Evolutionary conservation across 2,888 invertebrate genomes (phyloP).

Genomic region (Metellina segmentata): DNA sequence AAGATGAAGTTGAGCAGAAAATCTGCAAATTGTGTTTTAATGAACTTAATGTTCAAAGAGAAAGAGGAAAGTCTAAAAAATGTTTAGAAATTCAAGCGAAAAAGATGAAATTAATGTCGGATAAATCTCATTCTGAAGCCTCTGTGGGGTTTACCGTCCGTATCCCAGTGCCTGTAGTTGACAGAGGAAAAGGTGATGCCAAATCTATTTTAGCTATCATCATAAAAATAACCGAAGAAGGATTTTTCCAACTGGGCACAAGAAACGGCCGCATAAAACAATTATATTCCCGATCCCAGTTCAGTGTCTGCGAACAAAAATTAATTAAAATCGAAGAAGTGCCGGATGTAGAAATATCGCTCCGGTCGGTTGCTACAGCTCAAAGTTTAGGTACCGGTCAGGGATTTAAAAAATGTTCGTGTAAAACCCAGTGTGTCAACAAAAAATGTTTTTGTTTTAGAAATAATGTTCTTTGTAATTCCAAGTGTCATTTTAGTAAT

Average conservation of each 20-base stretch:
- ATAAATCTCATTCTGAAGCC: no score
- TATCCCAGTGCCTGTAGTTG: constrained; percentile 65
- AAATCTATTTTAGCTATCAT: constrained; percentile 71
- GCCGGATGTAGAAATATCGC: constrained; percentile 66
- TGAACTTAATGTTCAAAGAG: no score
- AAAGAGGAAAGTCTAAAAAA: no score
- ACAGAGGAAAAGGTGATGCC: constrained; percentile 66
- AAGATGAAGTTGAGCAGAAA: no score
- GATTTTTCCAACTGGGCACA: no score
- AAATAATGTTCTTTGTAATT: background rate
- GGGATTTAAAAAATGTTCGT: constrained; percentile 70
- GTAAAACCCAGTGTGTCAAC: constrained; percentile 71
- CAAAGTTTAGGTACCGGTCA: constrained; percentile 70
- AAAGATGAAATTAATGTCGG: no score
- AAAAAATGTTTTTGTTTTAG: constrained; percentile 71
- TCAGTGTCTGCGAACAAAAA: constrained; percentile 68
- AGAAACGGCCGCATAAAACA: no score
- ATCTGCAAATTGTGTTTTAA: no score
- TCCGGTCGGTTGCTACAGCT: constrained; percentile 69
- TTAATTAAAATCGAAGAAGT: constrained; percentile 66
- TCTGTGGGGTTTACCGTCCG: no score
- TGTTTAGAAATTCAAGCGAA: no score
- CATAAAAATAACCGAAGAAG: constrained; percentile 68
- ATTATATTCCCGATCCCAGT: constrained; percentile 3
- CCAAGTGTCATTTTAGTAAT: no score